Conservation (phyloP, 2,888 invertebrate genomes). For the Pandemis cinnamomeana region DNA sequence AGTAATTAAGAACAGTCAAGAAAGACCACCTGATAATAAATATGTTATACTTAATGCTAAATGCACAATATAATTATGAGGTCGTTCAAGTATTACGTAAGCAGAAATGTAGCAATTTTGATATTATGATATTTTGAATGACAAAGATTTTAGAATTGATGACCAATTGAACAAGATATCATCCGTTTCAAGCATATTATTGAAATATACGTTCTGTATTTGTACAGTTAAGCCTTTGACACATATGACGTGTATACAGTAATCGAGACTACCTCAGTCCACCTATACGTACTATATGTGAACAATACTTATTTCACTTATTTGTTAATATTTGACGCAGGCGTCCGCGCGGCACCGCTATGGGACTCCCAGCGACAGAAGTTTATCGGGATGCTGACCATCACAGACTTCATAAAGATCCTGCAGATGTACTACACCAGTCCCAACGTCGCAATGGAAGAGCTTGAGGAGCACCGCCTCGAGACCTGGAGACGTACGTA, state of each 20-base stretch:
- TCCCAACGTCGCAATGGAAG: slow-evolving; percentile 96
- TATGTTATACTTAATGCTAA: too few relatives aligned
- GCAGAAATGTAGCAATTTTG: too few relatives aligned
- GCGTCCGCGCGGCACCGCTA: slow-evolving; percentile 98
- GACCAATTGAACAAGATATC: too few relatives aligned
- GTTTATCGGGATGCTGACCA: slow-evolving; percentile 99
- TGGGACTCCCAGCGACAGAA: slow-evolving; percentile 97
- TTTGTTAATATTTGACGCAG: slow-evolving; percentile 65
- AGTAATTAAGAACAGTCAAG: not conserved
- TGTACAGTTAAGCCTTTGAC: too few relatives aligned
- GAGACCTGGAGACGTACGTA: slow-evolving; percentile 96
- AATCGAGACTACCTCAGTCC: not conserved
- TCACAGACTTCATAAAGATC: slow-evolving; percentile 99
- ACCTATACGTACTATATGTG: not conserved
- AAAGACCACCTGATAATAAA: too few relatives aligned
- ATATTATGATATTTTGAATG: too few relatives aligned
- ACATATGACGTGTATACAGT: too few relatives aligned
- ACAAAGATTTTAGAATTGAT: too few relatives aligned
- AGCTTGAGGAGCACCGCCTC: slow-evolving; percentile 97
- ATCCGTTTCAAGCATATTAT: too few relatives aligned
- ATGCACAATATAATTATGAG: too few relatives aligned
- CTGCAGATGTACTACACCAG: slow-evolving; percentile 99
- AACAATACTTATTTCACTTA: not conserved
- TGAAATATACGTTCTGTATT: too few relatives aligned
- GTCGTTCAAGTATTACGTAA: too few relatives aligned